These are phyloP conservation scores for Tiliacea citrago DNA, from an alignment of 2,888 invertebrate genomes.

Conservation along the genomic window DNA sequence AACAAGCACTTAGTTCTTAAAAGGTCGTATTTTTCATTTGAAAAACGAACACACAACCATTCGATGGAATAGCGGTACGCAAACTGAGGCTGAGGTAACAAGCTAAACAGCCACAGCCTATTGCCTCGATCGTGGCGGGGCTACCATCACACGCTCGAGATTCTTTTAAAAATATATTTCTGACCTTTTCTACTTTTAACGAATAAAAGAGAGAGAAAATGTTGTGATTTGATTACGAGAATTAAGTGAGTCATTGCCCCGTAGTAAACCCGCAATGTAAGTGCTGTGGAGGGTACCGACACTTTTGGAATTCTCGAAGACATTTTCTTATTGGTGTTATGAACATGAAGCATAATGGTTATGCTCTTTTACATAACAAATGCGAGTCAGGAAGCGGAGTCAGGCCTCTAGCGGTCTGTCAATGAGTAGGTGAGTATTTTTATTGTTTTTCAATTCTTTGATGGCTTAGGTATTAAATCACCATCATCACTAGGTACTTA, in stretches of 20 bases:
- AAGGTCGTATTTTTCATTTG: slow-evolving; percentile 48
- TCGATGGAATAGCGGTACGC: slow-evolving; percentile 60
- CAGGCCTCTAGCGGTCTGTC: slow-evolving; percentile 26
- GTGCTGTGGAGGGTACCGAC: slow-evolving; percentile 50
- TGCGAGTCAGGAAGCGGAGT: slow-evolving; percentile 32
- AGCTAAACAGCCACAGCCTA: slow-evolving; percentile 56
- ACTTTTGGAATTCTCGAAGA: slow-evolving; percentile 50
- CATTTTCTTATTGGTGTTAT: slow-evolving; percentile 39
- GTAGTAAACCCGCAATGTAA: slow-evolving; percentile 62
- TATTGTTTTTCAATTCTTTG: neutral
- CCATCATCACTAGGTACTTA: too few species aligned
- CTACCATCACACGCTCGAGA: slow-evolving; percentile 58
- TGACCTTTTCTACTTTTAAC: slow-evolving; percentile 18
- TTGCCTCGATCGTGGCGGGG: slow-evolving; percentile 57
- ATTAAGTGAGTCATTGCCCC: slow-evolving; percentile 67
- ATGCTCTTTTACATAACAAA: slow-evolving; percentile 57
- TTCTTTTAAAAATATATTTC: slow-evolving; percentile 54
- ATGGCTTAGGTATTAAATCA: neutral
- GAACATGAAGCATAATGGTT: slow-evolving; percentile 32
- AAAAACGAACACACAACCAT: slow-evolving; percentile 45
- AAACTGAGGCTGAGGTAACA: slow-evolving; percentile 58
- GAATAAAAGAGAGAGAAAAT: slow-evolving; percentile 50
- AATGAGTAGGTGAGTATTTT: slow-evolving; percentile 17
- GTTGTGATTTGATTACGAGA: slow-evolving; percentile 67
- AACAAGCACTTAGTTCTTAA: slow-evolving; percentile 59